These are phyloP conservation scores for Vipera latastei DNA, from an alignment of 2,797 vertebrate species.

Conservation along the genomic window DNA sequence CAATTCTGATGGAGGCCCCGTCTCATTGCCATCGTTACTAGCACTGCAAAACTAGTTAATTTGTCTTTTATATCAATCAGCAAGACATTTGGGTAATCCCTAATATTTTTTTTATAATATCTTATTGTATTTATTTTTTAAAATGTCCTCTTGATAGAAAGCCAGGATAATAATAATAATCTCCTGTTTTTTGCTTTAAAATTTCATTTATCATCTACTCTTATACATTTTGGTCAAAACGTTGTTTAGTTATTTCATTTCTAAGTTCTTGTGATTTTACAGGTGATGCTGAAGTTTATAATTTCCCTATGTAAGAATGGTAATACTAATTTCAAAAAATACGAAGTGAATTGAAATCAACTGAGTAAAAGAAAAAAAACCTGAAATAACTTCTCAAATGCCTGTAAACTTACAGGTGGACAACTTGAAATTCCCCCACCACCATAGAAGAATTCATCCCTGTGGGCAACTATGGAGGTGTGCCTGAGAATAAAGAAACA, in stretches of 20 bases:
- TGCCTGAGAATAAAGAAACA: slow-evolving; percentile 78
- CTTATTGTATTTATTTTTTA: not conserved
- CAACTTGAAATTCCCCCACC: slow-evolving; percentile 94
- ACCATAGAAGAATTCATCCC: slow-evolving; percentile 96
- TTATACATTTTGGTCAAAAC: not conserved
- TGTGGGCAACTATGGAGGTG: slow-evolving; percentile 94
- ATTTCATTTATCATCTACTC: not conserved
- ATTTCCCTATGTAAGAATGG: not conserved
- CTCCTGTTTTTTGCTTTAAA: not conserved
- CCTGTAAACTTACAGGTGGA: slow-evolving; percentile 81
- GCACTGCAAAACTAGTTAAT: not conserved
- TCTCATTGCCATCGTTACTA: not conserved
- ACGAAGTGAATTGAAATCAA: not conserved
- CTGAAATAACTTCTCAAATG: not conserved
- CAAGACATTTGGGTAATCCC: not conserved
- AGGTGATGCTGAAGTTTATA: not conserved
- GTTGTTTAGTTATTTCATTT: not conserved
- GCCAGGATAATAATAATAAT: not conserved
- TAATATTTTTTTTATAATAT: not conserved
- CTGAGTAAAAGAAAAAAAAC: not conserved
- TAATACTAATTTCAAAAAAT: slow-evolving; percentile 9
- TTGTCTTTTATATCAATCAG: not conserved
- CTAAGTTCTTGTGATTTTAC: not conserved
- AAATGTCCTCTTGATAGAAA: not conserved
- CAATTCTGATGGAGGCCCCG: not conserved